Evolutionary conservation across 2,797 vertebrate genomes (phyloP), one percentile per base, ranked within the genome.

Genomic region (Darevskia mixta): DNA sequence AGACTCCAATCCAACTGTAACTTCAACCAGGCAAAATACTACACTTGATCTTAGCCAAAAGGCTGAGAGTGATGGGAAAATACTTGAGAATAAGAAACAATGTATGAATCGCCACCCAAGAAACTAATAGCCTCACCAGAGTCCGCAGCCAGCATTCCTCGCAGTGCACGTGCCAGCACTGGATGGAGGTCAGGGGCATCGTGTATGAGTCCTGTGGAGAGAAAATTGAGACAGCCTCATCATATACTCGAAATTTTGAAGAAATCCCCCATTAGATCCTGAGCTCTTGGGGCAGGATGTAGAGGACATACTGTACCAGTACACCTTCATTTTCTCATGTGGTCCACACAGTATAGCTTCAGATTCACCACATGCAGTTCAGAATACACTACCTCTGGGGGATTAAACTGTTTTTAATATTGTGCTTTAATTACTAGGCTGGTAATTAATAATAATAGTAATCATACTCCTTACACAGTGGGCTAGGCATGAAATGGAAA

Each of bases 121-220:
- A 49, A 94, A 86, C 32, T 11, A 88, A 94, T 86, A 90, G 86
- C 90, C 97, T 98, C 97, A 99, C 98, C 98, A 99, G 97, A 97
- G 99, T 99, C 97, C 99, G 98, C 95, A 99, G 98, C 99, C 99
- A 99, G 97, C 99, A 99, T 97, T 99, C 99, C 98, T 99, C 99
- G 96, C 99, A 99, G 96, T 99, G 99, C 96, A 99, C 99, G 3
- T 99, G 99, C 99, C 99, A 99, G 97, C 99, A 99, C 97, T 99
- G 99, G 97, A 99, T 99, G 91, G 99, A 99, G 89, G 99, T 99
- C 95, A 99, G 98, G 77, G 99, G 99, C 98, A 99, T 99, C 76
- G 98, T 98, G 96, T 99, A 99, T 0, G 98, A 98, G 95, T 99
- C 99, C 98, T 99, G 91, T 86, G 91, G 86, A 96, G 87, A 93